Base-by-base conservation (phyloP, 30 jellyfish, hydroid and myxozoan genomes). In the Pseudorhiza aurosa region DNA sequence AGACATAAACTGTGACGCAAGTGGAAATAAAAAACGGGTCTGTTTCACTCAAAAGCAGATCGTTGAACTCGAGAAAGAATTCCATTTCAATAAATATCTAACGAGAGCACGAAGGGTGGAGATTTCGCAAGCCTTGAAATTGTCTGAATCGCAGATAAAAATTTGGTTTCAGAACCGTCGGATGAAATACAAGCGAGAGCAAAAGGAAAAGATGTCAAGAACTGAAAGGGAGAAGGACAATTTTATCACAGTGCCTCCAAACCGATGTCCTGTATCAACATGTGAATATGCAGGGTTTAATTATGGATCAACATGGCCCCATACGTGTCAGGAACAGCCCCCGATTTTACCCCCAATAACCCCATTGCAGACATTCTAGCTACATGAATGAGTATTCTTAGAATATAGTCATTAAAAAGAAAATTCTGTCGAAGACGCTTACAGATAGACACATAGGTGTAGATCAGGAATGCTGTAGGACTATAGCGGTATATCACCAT, bases 31-130 rank as follows among this genome's bases (percentile, higher is more conserved):
- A 76, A 91, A 85, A 25, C 88, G 98, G 14, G 88, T 85, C 25
- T 91, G 96, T 50, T 91, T 91, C 91, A 81, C 96, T 12, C 98
- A 91, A 31, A 84, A 86, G 59, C 96, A 91, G 57, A 85, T 91
- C 56, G 96, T 93, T 53, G 99, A 93, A 77, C 83, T 93, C 8
- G 99, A 93, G 51, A 93, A 93, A 56, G 99, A 93, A 74, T 88
- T 88, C 53, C 95, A 81, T 69, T 75, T 26, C 77, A 81, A 73
- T 51, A 88, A 88, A 51, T 88, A 88, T 46, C 58, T 88, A 44
- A 88, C 97, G 17, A 43, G 97, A 70, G 31, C 88, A 42, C 68
- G 97, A 37, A 75, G 97, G 15, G 93, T 88, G 22, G 97, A 88
- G 46, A 79, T 88, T 0, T 89, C 97, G 19, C 69, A 70, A 18